phyloP scores from a whole-genome alignment of 2,888 invertebrate species.

The Amphipyra berbera region DNA sequence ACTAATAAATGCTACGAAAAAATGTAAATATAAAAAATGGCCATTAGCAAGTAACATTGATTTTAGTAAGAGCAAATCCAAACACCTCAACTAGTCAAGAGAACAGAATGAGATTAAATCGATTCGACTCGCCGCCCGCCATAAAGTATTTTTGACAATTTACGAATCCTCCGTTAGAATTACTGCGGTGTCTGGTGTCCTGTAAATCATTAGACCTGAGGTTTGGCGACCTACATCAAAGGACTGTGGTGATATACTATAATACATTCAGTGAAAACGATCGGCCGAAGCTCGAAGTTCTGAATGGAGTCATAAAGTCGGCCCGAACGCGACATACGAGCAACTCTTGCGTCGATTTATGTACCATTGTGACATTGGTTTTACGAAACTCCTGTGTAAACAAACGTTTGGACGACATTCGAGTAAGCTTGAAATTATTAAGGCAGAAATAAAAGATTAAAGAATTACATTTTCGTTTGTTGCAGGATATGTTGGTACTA shows the following conservation, averaged over 20 bases:
- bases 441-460: slow-evolving; percentile 28
- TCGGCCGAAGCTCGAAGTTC: slow-evolving; percentile 65
- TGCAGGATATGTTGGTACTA: slow-evolving; percentile 5
- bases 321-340: slow-evolving; percentile 64
- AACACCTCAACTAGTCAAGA: slow-evolving; percentile 51
- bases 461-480: slow-evolving; percentile 5
- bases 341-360: slow-evolving; percentile 75
- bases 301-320: slow-evolving; percentile 86
- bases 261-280: slow-evolving; percentile 80
- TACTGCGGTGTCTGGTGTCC: slow-evolving; percentile 70
- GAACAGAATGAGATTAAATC: slow-evolving; percentile 81
- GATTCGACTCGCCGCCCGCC: slow-evolving; percentile 80
- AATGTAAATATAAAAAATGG: no score
- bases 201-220: slow-evolving; percentile 83
- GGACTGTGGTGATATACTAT: slow-evolving; percentile 66
- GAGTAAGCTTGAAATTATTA: slow-evolving; percentile 45
- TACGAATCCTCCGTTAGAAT: slow-evolving; percentile 77
- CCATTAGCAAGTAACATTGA: neutral
- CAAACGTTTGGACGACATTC: slow-evolving; percentile 65
- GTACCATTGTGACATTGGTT: slow-evolving; percentile 78
- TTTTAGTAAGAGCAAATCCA: slow-evolving; percentile 23
- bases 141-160: slow-evolving; percentile 87
- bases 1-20: no score
- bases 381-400: slow-evolving; percentile 81
- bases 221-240: slow-evolving; percentile 79